phyloP scores from a whole-genome alignment of 2,797 vertebrate genomes.

The Diglossa cyanea region DNA sequence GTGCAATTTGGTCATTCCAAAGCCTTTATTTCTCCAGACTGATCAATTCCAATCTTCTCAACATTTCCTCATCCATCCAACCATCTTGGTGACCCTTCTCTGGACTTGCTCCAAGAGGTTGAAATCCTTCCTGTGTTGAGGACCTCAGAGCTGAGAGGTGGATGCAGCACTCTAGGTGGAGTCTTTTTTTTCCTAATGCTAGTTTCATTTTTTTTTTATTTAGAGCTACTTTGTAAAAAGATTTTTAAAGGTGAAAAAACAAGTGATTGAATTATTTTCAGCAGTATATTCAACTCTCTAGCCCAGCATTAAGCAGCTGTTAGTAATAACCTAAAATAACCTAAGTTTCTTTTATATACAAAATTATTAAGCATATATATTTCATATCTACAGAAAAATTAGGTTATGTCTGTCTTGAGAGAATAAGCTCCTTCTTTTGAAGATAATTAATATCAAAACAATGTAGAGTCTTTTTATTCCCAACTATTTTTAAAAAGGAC shows the following conservation, averaged over 20 bases:
- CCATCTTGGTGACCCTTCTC: background rate
- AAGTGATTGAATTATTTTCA: background rate
- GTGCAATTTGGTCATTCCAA: accelerated
- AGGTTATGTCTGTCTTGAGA: background rate
- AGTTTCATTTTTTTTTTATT: background rate
- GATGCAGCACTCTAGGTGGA: background rate
- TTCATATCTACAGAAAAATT: background rate
- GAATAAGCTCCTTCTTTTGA: background rate
- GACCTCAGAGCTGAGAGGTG: background rate
- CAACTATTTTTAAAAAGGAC: background rate
- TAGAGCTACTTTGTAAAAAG: background rate
- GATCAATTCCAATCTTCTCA: background rate
- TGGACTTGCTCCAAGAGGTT: accelerated
- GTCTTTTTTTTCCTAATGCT: background rate
- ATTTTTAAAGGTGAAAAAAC: background rate
- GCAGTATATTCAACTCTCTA: background rate
- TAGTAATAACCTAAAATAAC: background rate
- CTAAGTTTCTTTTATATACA: background rate
- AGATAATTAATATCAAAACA: background rate
- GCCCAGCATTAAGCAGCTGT: background rate
- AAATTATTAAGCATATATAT: background rate
- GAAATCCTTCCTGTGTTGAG: background rate
- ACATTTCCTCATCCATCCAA: background rate
- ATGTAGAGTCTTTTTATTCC: background rate
- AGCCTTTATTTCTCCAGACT: background rate